Evolutionary conservation across 2,888 invertebrate species (phyloP).

Genomic region (Yponomeuta sedellus): DNA sequence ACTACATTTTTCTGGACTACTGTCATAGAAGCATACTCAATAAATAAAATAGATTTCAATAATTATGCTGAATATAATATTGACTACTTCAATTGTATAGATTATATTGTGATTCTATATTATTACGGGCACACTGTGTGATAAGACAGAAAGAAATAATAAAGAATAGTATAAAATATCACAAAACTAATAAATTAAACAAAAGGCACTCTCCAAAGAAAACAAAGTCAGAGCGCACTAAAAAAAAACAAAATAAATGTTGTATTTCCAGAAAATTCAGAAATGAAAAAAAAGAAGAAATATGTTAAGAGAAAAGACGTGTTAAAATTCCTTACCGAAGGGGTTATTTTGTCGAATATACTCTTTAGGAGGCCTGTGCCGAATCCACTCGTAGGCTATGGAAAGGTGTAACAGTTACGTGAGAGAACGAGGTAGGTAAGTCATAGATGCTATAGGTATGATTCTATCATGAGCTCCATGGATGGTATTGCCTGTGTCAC

Average conservation of each 20-base stretch:
- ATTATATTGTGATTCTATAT: slow-evolving; percentile 50
- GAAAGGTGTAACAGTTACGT: slow-evolving; percentile 76
- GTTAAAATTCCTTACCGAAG: slow-evolving; percentile 78
- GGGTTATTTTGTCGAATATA: slow-evolving; percentile 79
- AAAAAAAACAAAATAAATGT: slow-evolving; percentile 54
- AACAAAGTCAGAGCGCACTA: slow-evolving; percentile 45
- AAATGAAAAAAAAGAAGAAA: slow-evolving; percentile 17
- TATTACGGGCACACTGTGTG: slow-evolving; percentile 71
- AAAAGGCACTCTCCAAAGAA: slow-evolving; percentile 54
- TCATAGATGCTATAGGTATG: slow-evolving; percentile 47
- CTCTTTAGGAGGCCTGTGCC: slow-evolving; percentile 78
- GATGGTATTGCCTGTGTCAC: slow-evolving; percentile 70
- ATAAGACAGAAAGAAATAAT: slow-evolving; percentile 39
- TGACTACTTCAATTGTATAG: slow-evolving; percentile 46
- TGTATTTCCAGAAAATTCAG: slow-evolving; percentile 28
- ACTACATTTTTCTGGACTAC: slow-evolving; percentile 58
- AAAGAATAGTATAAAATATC: slow-evolving; percentile 31
- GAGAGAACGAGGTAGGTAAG: slow-evolving; percentile 65
- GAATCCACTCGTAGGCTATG: slow-evolving; percentile 76
- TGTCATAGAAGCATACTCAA: slow-evolving; percentile 65
- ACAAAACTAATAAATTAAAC: slow-evolving; percentile 45
- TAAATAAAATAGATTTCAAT: slow-evolving; percentile 52
- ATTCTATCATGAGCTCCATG: slow-evolving; percentile 59
- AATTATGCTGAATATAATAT: slow-evolving; percentile 48
- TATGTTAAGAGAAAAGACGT: slow-evolving; percentile 52